A percentile compares a stretch with the other conserved stretches of the same genome.
These are phyloP conservation scores for Leptogaster cylindrica DNA, from an alignment of 2,888 invertebrate genomes.

Conservation along the genomic window DNA sequence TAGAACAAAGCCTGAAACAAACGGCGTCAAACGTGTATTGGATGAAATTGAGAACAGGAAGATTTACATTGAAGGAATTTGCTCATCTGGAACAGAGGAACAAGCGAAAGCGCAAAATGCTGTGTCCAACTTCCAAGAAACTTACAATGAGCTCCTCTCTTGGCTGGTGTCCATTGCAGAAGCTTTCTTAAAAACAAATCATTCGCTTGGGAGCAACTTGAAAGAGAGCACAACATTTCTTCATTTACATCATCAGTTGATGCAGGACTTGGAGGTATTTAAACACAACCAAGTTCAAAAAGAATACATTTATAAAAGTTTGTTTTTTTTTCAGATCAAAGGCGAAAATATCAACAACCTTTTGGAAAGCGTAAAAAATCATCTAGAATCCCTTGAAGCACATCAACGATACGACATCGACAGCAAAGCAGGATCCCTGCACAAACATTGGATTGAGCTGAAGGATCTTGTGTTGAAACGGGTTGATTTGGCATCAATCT, in stretches of 20 bases:
- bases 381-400: conserved; percentile 70
- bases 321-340: conserved; percentile 64
- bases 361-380: conserved; percentile 68
- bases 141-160: conserved; percentile 72
- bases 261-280: conserved; percentile 73
- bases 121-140: conserved; percentile 72
- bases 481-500: conserved; percentile 70
- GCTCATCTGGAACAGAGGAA: conserved; percentile 72
- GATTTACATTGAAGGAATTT: conserved; percentile 68
- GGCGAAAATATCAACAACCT: conserved; percentile 72
- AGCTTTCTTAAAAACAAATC: conserved; percentile 73
- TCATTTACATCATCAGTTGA: conserved; percentile 73
- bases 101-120: conserved; percentile 73
- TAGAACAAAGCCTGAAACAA: conserved; percentile 69
- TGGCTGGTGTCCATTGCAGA: conserved; percentile 79
- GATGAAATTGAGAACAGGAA: conserved; percentile 78
- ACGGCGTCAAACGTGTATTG: conserved; percentile 70
- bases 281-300: background rate
- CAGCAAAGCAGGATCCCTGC: conserved; percentile 68
- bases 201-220: conserved; percentile 75
- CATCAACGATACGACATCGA: conserved; percentile 70
- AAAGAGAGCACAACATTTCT: conserved; percentile 75
- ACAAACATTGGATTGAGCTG: conserved; percentile 69
- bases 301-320: background rate
- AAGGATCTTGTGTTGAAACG: conserved; percentile 69